Base-by-base conservation (phyloP, 2,797 vertebrate species). In the Taeniopygia guttata region DNA sequence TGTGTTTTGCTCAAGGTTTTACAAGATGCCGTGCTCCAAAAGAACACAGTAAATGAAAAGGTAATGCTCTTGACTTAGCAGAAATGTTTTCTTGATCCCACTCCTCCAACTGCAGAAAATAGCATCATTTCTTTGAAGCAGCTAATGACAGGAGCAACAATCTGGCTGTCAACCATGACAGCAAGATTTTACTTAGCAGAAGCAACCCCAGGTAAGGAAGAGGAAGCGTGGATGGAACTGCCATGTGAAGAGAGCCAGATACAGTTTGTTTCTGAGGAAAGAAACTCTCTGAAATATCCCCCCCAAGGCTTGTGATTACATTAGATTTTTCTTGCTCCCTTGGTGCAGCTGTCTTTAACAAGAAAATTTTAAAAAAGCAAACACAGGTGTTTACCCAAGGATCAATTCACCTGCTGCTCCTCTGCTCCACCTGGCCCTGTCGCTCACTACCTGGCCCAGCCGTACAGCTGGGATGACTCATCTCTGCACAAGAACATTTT, bases 381-480 rank as follows among this genome's bases (percentile, higher is more conserved):
- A 96, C 96, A 97, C 9, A 46, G 69, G 81, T 99, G 98, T 99
- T 99, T 99, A 97, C 97, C 94, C 96, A 98, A 96, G 97, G 97
- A 98, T 97, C 96, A 96, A 95, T 97, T 97, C 98, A 98, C 98
- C 98, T 98, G 98, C 97, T 97, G 90, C 95, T 97, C 97, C 97
- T 96, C 97, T 93, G 79, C 96, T 97, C 97, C 98, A 99, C 98
- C 98, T 99, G 98, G 96, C 97, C 86, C 55, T 72, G 77, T 26
- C 4, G 3, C 86, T 70, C 89, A 9, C 23, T 90, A 51, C 83
- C 85, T 49, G 42, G 84, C 25, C 89, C 75, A 36, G 82, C 81
- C 5, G 1, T 42, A 18, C 83, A 76, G 94, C 56, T 34, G 77
- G 40, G 60, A 34, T 95, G 91, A 93, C 59, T 94, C 89, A 93